These are phyloP conservation scores for Idaea biselata DNA, from an alignment of 2,888 invertebrate species.

Conservation along the genomic window DNA sequence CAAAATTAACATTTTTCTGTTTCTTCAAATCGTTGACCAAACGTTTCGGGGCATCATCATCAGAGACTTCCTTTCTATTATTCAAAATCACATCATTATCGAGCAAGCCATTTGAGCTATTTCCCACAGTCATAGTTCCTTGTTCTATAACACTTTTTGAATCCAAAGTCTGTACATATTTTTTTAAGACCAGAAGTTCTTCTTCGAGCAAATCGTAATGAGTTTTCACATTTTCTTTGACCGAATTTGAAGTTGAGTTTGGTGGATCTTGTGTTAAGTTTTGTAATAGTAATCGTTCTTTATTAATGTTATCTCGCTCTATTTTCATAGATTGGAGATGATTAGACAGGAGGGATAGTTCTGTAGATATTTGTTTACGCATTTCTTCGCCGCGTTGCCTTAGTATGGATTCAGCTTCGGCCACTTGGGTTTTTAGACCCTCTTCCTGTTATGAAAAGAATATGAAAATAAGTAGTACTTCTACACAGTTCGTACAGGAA, in stretches of 20 bases:
- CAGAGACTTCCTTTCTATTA: conserved; percentile 41
- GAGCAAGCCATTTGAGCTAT: conserved; percentile 20
- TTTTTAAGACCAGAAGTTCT: conserved; percentile 50
- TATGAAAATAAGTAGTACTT: too few species aligned
- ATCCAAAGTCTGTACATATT: conserved; percentile 44
- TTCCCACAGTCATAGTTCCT: conserved; percentile 46
- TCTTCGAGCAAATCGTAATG: conserved; percentile 53
- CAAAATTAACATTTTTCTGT: conserved; percentile 65
- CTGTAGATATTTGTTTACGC: conserved; percentile 56
- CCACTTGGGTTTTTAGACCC: conserved; percentile 50
- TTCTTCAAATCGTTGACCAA: conserved; percentile 68
- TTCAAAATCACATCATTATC: conserved; percentile 41
- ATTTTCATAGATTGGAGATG: conserved; percentile 54
- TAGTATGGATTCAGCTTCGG: conserved; percentile 54
- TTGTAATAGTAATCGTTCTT: conserved; percentile 44
- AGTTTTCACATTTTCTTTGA: conserved; percentile 37
- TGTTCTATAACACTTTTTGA: conserved; percentile 50
- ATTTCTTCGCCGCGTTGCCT: conserved; percentile 59
- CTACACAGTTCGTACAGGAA: too few species aligned
- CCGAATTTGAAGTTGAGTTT: conserved; percentile 16
- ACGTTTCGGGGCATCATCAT: conserved; percentile 40
- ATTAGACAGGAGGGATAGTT: conserved; percentile 50
- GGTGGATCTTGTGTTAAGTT: conserved; percentile 24
- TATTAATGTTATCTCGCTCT: conserved; percentile 55
- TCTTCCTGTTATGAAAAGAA: conserved; percentile 48